Evolutionary conservation across 1,140 invertebrate species (phyloP).

Genomic region (Heliothis subflexa): DNA sequence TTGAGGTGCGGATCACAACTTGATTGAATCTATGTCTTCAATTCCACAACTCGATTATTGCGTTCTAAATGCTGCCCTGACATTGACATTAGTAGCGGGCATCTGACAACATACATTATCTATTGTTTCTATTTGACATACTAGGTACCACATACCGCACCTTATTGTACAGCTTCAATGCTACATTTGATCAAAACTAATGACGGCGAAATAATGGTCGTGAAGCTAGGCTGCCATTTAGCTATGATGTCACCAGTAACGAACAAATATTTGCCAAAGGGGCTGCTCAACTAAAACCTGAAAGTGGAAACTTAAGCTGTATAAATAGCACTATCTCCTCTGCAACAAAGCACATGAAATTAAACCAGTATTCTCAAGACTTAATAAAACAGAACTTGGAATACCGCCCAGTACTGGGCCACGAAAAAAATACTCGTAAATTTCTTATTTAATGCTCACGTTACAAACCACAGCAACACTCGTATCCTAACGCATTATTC

Average conservation of each 20-base stretch:
- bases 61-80: not conserved
- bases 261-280: not conserved
- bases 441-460: not conserved
- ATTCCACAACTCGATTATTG: not conserved
- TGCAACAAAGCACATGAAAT: not conserved
- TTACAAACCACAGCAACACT: not conserved
- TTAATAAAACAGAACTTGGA: not conserved
- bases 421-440: not conserved
- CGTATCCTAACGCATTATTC: not conserved
- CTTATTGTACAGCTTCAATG: not conserved
- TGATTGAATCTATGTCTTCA: not conserved
- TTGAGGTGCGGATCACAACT: not conserved
- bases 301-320: not conserved
- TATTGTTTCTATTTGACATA: constrained; percentile 10
- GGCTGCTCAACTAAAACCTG: not conserved
- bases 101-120: constrained; percentile 14
- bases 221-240: not conserved
- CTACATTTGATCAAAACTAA: constrained; percentile 17
- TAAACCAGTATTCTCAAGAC: not conserved
- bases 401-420: not conserved
- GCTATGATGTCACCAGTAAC: constrained; percentile 33
- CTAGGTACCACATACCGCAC: not conserved
- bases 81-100: not conserved
- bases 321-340: not conserved
- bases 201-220: constrained; percentile 5